phyloP scores from a whole-genome alignment of 1,140 invertebrate species.

The Rhyacophila brunnea region DNA sequence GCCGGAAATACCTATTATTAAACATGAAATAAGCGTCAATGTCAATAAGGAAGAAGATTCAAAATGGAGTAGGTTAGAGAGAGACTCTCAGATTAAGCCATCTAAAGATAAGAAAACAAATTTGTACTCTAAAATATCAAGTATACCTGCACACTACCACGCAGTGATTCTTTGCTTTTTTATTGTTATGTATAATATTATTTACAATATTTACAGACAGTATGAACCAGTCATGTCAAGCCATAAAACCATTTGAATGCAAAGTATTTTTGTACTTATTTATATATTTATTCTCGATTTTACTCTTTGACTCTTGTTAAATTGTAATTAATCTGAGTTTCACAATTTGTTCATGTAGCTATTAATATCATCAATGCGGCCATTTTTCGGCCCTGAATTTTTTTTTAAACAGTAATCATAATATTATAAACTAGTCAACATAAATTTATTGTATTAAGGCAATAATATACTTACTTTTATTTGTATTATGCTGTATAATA shows the following conservation, averaged over 20 bases:
- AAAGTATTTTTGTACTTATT: neutral
- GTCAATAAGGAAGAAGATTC: neutral
- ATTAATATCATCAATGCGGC: too few species aligned
- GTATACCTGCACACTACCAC: conserved; percentile 54
- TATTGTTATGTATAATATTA: conserved; percentile 53
- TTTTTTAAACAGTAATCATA: too few species aligned
- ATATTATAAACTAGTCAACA: too few species aligned
- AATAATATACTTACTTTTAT: too few species aligned
- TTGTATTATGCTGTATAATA: too few species aligned
- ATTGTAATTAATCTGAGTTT: too few species aligned
- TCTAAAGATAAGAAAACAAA: conserved; percentile 39
- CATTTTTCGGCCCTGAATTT: too few species aligned
- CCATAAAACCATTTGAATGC: neutral
- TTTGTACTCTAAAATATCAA: conserved; percentile 44
- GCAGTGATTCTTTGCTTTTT: conserved; percentile 52
- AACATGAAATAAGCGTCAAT: neutral
- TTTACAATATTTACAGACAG: conserved; percentile 52
- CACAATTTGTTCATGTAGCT: too few species aligned
- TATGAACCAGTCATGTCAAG: conserved; percentile 3
- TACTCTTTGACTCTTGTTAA: neutral
- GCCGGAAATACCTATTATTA: conserved; percentile 1
- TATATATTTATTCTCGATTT: conserved; percentile 2
- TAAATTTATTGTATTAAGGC: too few species aligned
- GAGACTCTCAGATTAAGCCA: neutral
- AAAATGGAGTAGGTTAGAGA: neutral